Conservation (phyloP, 2,113 vertebrate genomes). For the Oreamnos americanus region DNA sequence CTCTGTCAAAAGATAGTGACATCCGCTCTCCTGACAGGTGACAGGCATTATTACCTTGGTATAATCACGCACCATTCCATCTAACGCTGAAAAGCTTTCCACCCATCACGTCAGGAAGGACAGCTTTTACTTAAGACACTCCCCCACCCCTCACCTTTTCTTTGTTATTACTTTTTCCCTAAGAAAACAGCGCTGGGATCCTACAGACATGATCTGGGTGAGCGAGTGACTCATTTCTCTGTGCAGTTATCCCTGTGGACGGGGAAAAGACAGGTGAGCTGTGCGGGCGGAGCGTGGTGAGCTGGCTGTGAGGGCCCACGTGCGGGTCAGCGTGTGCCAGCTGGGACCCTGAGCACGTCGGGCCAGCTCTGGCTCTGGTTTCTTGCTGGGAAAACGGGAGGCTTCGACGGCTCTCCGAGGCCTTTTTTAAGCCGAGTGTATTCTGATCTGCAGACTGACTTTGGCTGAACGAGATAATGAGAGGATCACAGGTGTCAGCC, state of each 20-base stretch:
- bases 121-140: background rate
- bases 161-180: slow-evolving; percentile 50
- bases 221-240: background rate
- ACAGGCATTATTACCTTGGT: background rate
- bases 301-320: background rate
- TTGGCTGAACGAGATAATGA: background rate
- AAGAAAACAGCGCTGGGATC: background rate
- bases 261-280: background rate
- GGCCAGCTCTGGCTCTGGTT: background rate
- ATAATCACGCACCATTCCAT: background rate
- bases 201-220: background rate
- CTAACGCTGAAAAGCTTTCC: background rate
- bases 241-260: background rate
- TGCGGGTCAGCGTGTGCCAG: accelerated
- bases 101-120: background rate
- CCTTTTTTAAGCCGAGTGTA: background rate
- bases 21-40: slow-evolving; percentile 20
- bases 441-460: background rate
- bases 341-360: background rate
- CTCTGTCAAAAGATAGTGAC: slow-evolving; percentile 52
- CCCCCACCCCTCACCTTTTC: background rate
- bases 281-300: accelerated
- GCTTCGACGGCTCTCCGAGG: background rate
- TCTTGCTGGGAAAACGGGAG: background rate
- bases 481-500: background rate